phyloP scores from a whole-genome alignment of 2,888 invertebrate genomes.

The Aleiodes testaceus region DNA sequence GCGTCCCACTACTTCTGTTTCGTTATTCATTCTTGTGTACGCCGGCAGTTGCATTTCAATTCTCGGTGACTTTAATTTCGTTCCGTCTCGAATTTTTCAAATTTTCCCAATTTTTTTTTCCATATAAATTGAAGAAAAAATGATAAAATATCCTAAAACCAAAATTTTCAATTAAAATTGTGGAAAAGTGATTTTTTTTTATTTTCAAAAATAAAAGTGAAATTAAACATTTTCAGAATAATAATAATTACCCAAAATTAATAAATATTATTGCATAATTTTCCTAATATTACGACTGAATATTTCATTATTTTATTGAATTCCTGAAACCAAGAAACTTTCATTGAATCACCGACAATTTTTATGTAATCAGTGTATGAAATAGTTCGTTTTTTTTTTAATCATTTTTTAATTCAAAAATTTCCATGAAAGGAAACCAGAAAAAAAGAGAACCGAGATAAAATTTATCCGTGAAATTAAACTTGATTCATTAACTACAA shows the following conservation, averaged over 20 bases:
- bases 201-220: too few relatives aligned
- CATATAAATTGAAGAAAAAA: not conserved
- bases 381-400: constrained; percentile 1
- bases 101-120: not conserved
- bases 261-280: not conserved
- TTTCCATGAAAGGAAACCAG: not conserved
- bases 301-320: not conserved
- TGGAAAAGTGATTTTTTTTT: too few relatives aligned
- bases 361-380: constrained; percentile 18
- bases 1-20: constrained; percentile 53
- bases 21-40: constrained; percentile 9
- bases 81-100: not conserved
- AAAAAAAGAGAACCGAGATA: not conserved
- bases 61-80: constrained; percentile 45
- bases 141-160: not conserved
- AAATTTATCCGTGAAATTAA: too few relatives aligned
- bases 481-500: too few relatives aligned
- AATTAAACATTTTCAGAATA: not conserved
- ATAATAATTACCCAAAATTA: not conserved
- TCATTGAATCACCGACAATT: constrained; percentile 1
- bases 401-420: too few relatives aligned
- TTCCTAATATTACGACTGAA: not conserved
- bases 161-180: too few relatives aligned
- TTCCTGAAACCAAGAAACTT: not conserved
- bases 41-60: constrained; percentile 51